Conservation (phyloP, 2,888 invertebrate genomes). For the Brassicogethes aeneus region DNA sequence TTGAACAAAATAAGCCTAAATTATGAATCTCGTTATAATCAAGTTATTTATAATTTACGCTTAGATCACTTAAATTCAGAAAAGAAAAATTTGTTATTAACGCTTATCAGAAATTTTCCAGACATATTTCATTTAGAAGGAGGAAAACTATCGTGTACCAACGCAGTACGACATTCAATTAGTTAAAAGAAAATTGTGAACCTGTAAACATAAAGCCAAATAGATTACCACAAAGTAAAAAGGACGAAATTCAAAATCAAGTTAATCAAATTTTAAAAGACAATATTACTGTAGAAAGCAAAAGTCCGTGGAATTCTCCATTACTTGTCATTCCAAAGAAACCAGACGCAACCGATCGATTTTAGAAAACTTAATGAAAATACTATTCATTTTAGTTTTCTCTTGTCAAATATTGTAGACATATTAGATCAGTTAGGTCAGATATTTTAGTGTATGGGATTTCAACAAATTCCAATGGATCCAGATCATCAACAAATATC, state of each 20-base stretch:
- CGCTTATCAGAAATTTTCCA: neutral
- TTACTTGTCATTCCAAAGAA: too few species aligned
- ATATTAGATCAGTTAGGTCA: neutral
- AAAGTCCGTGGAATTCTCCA: too few species aligned
- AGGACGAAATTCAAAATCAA: neutral
- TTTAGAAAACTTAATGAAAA: too few species aligned
- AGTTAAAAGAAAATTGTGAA: too few species aligned
- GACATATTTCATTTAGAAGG: neutral
- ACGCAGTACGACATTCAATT: neutral
- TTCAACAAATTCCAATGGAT: too few species aligned
- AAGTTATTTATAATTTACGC: neutral
- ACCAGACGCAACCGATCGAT: too few species aligned
- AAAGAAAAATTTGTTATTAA: neutral
- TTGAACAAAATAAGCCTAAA: neutral
- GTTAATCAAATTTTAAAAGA: slow-evolving; percentile 1
- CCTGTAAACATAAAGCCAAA: too few species aligned
- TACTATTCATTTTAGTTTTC: too few species aligned
- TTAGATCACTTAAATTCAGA: neutral
- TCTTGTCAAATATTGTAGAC: too few species aligned
- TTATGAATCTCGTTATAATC: neutral
- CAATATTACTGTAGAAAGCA: too few species aligned
- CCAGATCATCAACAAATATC: slow-evolving; percentile 3
- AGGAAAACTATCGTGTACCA: neutral
- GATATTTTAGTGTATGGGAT: slow-evolving; percentile 1
- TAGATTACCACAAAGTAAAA: neutral